These are phyloP conservation scores for Sipha flava DNA, from an alignment of 1,140 invertebrate genomes.

Conservation along the genomic window DNA sequence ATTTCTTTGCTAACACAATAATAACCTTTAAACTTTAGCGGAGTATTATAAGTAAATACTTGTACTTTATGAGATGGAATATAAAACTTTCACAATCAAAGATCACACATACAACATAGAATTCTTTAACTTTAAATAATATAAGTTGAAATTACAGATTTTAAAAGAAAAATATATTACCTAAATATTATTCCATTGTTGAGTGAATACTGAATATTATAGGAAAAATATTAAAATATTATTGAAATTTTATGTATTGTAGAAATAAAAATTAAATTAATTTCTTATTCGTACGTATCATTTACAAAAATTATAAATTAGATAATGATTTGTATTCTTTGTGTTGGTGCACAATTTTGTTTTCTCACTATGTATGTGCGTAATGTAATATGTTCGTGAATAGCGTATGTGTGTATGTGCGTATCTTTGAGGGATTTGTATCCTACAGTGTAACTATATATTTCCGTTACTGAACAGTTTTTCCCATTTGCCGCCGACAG, in stretches of 20 bases:
- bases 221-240: not conserved
- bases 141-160: no score
- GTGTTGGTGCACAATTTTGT: not conserved
- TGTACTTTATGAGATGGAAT: not conserved
- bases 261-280: no score
- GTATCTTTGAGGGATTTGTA: not conserved
- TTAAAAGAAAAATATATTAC: no score
- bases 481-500: constrained; percentile 15
- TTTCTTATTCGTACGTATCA: no score
- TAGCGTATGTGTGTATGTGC: no score
- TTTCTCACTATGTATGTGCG: not conserved
- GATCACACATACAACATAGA: no score
- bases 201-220: no score
- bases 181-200: no score
- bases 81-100: not conserved
- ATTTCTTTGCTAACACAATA: not conserved
- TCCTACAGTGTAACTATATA: not conserved
- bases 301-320: not conserved
- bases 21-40: not conserved
- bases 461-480: constrained; percentile 11
- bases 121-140: no score
- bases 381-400: no score
- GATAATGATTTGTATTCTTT: not conserved
- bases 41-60: not conserved
- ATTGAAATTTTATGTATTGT: no score